Percentiles rank a stretch among this genome's conserved stretches.
phyloP scores from a whole-genome alignment of 2,888 invertebrate species.

The Harpalus rufipes region DNA sequence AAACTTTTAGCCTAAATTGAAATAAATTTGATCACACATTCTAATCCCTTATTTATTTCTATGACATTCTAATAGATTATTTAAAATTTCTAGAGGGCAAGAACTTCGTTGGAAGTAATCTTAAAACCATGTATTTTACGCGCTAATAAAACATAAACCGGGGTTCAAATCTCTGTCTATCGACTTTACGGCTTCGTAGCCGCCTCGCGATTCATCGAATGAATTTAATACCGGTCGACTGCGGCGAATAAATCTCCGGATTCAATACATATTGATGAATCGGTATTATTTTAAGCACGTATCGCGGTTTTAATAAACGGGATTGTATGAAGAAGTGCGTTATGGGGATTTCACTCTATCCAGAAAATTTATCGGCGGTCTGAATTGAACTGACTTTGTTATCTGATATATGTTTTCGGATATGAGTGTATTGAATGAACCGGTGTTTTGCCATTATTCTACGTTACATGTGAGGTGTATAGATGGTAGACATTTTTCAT shows the following conservation, averaged over 20 bases:
- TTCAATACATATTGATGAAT: slow-evolving; percentile 57
- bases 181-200: slow-evolving; percentile 42
- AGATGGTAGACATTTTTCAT: slow-evolving; percentile 39
- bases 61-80: background rate
- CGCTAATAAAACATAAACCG: slow-evolving; percentile 55
- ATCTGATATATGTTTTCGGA: slow-evolving; percentile 49
- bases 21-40: too few relatives aligned
- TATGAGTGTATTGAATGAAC: slow-evolving; percentile 17
- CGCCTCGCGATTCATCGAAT: slow-evolving; percentile 19
- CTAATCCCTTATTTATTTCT: too few relatives aligned
- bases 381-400: slow-evolving; percentile 46
- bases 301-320: slow-evolving; percentile 47
- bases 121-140: slow-evolving; percentile 45
- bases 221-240: slow-evolving; percentile 44
- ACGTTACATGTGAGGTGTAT: slow-evolving; percentile 20
- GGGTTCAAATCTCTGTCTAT: slow-evolving; percentile 57
- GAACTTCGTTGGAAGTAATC: slow-evolving; percentile 22
- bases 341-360: slow-evolving; percentile 41
- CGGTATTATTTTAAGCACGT: slow-evolving; percentile 53
- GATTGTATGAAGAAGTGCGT: slow-evolving; percentile 43
- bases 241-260: slow-evolving; percentile 53
- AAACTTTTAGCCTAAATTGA: too few relatives aligned
- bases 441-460: slow-evolving; percentile 35
- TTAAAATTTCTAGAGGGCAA: slow-evolving; percentile 39
- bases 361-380: slow-evolving; percentile 31